Evolutionary conservation across 2,797 vertebrate species (phyloP), one percentile per base, ranked within the genome.

Genomic region (Fistularia tabacaria): DNA sequence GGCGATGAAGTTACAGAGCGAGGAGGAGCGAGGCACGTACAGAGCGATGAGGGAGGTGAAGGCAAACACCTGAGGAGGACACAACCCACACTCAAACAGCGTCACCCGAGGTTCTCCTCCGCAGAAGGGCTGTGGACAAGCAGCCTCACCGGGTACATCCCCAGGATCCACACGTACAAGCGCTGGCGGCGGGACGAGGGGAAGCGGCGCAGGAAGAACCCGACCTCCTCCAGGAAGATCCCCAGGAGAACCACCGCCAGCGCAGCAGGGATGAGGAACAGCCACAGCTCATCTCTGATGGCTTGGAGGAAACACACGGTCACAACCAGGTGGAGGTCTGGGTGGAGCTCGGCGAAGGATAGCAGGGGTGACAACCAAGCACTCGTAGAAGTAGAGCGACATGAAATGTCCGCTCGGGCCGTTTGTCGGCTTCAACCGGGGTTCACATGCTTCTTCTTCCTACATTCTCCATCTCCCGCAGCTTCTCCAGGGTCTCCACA

Each of bases 131-230:
- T 3, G n/a, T 39, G 25, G n/a, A 36, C 14, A 14, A 6, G 25
- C 45, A 12, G 25, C 7, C n/a, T 85, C 89, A 93, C 92, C 85
- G 91, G 92, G 66, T 92, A 93, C 69, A 92, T 86, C 57, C 92
- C 92, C 48, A 93, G 66, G 47, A 93, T 92, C 91, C 92, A 93
- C 54, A 93, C 76, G 58, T 82, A 90, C 38, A 92, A 85, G 1
- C 42, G 52, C 43, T 77, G 77, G 8, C 88, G 82, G 56, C 74
- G 73, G 40, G 76, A 67, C 0, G 86, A 85, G 12, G 65, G 41
- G 9, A 84, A 46, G 9, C 86, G 79, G 3, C 90, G 87, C 38
- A 92, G 57, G 59, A 93, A 86, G 77, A 92, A 93, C 43, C 91
- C 91, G 38, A 89, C 83, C 60, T 93, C 89, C 68, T 93, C 92